Evolutionary conservation across 2,888 invertebrate genomes (phyloP), one percentile per base, ranked within the genome.

Genomic region (Alloscopus bannaensis): DNA sequence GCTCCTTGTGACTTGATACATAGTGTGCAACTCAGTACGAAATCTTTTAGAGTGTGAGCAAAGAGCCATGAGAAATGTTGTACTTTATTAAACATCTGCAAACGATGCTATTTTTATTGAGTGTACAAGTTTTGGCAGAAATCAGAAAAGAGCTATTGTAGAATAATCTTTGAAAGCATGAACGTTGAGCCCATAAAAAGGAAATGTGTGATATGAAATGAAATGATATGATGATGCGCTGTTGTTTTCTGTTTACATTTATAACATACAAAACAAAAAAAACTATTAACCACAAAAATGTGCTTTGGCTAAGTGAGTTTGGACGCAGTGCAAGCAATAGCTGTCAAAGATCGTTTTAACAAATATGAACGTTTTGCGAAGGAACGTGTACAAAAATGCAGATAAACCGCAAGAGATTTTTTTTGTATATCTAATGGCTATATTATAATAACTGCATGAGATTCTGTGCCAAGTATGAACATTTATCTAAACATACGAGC

Each of bases 21-120:
- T n/a, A n/a, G n/a, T n/a, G n/a, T n/a, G n/a, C n/a, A n/a, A n/a
- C n/a, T n/a, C n/a, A n/a, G n/a, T n/a, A n/a, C n/a, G n/a, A n/a
- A n/a, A n/a, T n/a, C n/a, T n/a, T n/a, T n/a, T n/a, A n/a, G n/a
- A n/a, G n/a, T n/a, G n/a, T n/a, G n/a, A n/a, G n/a, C n/a, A n/a
- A n/a, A n/a, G n/a, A 57, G 20, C 28, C 31, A 68, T 45, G 40
- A 28, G 42, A 40, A 69, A 69, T 59, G 69, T 59, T 68, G 68
- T 59, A 36, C 75, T 75, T 22, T 20, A 76, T 45, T 57, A 77
- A 70, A 70, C 77, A 77, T 77, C 77, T 77, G 64, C 64, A 77
- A 77, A 77, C 77, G 77, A 70, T 77, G 77, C 77, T 77, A 70
- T 69, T 73, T 73, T 73, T 73, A 73, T 73, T 73, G 59, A 29